These are phyloP conservation scores for Drosophila greeni DNA, from an alignment of 2,888 invertebrate genomes.

Conservation along the genomic window DNA sequence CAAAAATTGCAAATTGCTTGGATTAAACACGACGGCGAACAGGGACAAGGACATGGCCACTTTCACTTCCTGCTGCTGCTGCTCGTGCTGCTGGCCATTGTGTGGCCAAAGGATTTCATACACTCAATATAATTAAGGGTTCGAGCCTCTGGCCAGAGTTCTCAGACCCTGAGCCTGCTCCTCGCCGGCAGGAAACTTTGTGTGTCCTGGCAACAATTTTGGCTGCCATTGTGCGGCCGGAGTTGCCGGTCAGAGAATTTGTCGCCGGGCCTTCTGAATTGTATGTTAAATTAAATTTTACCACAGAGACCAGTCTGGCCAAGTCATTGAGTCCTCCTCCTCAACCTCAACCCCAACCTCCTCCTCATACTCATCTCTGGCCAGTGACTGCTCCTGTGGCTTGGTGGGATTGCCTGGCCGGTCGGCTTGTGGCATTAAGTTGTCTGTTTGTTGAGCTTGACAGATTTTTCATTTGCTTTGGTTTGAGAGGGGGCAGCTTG, in stretches of 20 bases:
- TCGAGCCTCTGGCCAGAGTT: constrained; percentile 64
- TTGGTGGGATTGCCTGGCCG: constrained; percentile 24
- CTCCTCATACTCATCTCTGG: constrained; percentile 2
- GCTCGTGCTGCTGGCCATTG: constrained; percentile 51
- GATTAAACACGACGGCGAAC: constrained; percentile 62
- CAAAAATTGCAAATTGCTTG: constrained; percentile 78
- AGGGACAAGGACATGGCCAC: constrained; percentile 63
- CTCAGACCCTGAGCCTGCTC: constrained; percentile 24
- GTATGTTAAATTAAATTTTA: constrained; percentile 73
- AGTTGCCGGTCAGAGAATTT: constrained; percentile 48
- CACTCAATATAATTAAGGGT: constrained; percentile 77
- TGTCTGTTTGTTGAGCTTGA: constrained; percentile 69
- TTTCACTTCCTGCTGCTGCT: constrained; percentile 65
- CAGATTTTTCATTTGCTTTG: constrained; percentile 63
- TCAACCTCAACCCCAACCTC: neutral
- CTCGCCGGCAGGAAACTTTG: constrained; percentile 31
- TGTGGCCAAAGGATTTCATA: constrained; percentile 75
- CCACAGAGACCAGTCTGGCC: constrained; percentile 66
- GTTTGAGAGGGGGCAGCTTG: constrained; percentile 6
- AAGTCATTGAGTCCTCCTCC: constrained; percentile 32
- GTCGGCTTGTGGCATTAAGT: constrained; percentile 60
- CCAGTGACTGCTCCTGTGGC: constrained; percentile 17
- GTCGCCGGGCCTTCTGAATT: constrained; percentile 66
- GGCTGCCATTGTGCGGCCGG: constrained; percentile 54
- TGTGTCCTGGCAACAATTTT: constrained; percentile 67